Base-by-base conservation (phyloP, 2,797 vertebrate genomes). In the Coracias cyanogaster region DNA sequence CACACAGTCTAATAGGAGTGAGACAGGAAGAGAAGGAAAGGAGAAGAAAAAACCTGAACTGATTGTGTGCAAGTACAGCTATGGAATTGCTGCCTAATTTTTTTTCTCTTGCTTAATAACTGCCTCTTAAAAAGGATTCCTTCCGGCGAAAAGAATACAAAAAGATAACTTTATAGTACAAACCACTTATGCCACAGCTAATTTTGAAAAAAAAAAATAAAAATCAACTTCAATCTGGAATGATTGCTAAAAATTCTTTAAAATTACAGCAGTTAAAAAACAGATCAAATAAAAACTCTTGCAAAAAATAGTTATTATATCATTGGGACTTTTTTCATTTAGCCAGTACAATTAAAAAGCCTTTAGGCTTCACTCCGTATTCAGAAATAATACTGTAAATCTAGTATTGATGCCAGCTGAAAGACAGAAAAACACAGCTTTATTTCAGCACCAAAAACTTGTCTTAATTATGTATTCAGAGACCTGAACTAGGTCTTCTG, bases 201-300 rank as follows among this genome's bases (percentile, higher is more conserved):
- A 48, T 76, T 80, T 43, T 17, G 22, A 28, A 0, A n/a, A 65
- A 61, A 48, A 20, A 37, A 37, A 37, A 70, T 28, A 21, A 49
- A 70, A 28, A 74, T 41, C 37, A 49, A 33, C 18, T 39, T 81
- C 12, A 82, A 61, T 67, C 28, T 3, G 12, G 57, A 90, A 48
- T 26, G 45, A 83, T n/a, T 79, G 55, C 18, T 72, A 46, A 76
- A 90, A 86, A 25, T 49, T 67, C 15, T 64, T 89, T 69, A 41
- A 71, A 94, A 90, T 89, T 65, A 86, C 19, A 87, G 29, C 14
- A 64, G 67, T 73, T 64, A 91, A 80, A 31, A 84, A 92, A n/a
- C 8, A 87, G 81, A 82, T 46, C 24, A 86, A 90, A 94, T 71
- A 39, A 78, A 96, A 91, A 62, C 26, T 66, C 25, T 17, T 35